Base-by-base conservation (phyloP, 2,113 vertebrate genomes). In the Lophotis ruficrista region DNA sequence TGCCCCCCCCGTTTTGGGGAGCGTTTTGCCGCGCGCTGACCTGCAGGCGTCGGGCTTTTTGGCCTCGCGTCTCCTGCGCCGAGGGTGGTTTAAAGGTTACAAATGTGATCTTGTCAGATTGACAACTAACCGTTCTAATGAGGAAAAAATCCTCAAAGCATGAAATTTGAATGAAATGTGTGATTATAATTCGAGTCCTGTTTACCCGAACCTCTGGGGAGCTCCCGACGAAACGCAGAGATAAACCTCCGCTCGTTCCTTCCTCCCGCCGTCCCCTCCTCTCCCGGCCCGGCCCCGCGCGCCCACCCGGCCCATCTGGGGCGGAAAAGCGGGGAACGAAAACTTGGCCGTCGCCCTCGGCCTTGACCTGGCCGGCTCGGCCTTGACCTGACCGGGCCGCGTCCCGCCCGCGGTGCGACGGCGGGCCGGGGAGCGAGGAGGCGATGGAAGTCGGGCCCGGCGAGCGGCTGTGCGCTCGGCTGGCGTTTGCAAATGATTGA, bases 91-190 rank as follows among this genome's bases (percentile, higher is more conserved):
- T 90, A 97, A 96, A 96, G 97, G 97, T 97, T 97, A 96, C 95
- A 84, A 97, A 97, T 95, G 96, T 93, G 97, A 97, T 97, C 98
- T 95, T 96, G 97, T 97, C 97, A 97, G 96, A 97, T 97, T 98
- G 98, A 98, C 98, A 98, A 98, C 97, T 97, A 97, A 97, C 95
- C 96, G 97, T 98, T 98, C 97, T 98, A 98, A 98, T 98, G 98
- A 98, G 98, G 97, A 96, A 98, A 98, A 98, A 98, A 97, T 98
- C 98, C 98, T 97, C 98, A 98, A 98, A 98, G 98, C 98, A 98
- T 98, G 98, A 98, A 98, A 98, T 98, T 97, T 96, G 98, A 98
- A 98, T 98, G 98, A 98, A 98, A 98, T 98, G 98, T 98, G 98
- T 98, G 98, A 98, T 98, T 99, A 98, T 98, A 98, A 99, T 98